A percentile compares a stretch with the other conserved stretches of the same genome.
Conservation (phyloP, 2,888 invertebrate species). For the Polydrusus cervinus region DNA sequence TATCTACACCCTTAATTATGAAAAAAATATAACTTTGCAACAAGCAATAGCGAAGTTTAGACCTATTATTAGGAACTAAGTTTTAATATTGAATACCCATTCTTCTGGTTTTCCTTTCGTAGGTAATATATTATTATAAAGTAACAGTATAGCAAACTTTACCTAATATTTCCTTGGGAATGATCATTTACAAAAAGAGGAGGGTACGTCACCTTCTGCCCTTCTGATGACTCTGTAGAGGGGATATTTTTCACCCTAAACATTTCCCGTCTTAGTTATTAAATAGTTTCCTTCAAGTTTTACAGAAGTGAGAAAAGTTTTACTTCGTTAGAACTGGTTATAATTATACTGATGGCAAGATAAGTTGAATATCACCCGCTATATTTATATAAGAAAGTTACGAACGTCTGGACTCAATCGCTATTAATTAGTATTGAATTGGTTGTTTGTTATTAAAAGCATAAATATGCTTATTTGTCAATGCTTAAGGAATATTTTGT, state of each 20-base stretch:
- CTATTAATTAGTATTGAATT: slow-evolving; percentile 34
- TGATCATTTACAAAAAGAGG: slow-evolving; percentile 36
- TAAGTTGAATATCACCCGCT: slow-evolving; percentile 26
- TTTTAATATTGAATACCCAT: neutral
- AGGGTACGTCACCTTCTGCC: slow-evolving; percentile 38
- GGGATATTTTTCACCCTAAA: slow-evolving; percentile 36
- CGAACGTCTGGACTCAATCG: slow-evolving; percentile 32
- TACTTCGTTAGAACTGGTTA: slow-evolving; percentile 28
- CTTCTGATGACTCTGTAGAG: slow-evolving; percentile 33
- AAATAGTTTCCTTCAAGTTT: slow-evolving; percentile 36
- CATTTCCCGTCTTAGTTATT: slow-evolving; percentile 37
- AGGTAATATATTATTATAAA: slow-evolving; percentile 11
- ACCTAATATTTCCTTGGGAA: slow-evolving; percentile 27
- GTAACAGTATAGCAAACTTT: slow-evolving; percentile 16
- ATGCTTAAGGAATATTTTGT: too few relatives aligned
- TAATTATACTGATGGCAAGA: slow-evolving; percentile 34
- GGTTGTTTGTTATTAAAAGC: slow-evolving; percentile 19
- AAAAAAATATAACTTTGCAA: too few relatives aligned
- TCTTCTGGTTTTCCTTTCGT: slow-evolving; percentile 12
- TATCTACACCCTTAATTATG: too few relatives aligned
- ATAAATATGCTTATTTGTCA: too few relatives aligned
- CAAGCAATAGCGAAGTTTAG: too few relatives aligned
- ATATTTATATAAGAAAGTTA: slow-evolving; percentile 39
- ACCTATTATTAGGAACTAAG: neutral
- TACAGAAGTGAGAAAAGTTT: slow-evolving; percentile 34